Base-by-base conservation (phyloP, 2,888 invertebrate genomes). In the Caenorhabditis becei region DNA sequence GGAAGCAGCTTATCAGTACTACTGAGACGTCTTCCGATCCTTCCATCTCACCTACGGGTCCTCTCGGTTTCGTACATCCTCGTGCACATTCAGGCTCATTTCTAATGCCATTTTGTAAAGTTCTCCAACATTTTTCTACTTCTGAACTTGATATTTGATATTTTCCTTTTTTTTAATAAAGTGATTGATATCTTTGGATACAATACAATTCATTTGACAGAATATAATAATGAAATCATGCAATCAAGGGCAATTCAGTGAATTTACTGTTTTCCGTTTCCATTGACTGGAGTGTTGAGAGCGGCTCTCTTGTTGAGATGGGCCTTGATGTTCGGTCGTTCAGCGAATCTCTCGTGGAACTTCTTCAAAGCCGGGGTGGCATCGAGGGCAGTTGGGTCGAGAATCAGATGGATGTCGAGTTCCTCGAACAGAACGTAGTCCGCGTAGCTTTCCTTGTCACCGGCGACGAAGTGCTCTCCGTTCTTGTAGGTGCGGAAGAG, bases 361-460 rank as follows among this genome's bases (percentile, higher is more conserved):
- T 84, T 87, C 72, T 86, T 88, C 47, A 89, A 78, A 20, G 65
- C 65, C 24, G 87, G 86, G 72, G 79, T 86, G 5, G 65, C 77
- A 24, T 88, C 86, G n/a, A 89, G 81, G 59, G 80, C 66, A 20
- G 69, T 65, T 23, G 83, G 75, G 4, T 75, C 74, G 51, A 89
- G 83, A 28, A 85, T 72, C 41, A 85, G 79, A 51, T 82, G 79
- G 32, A 86, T 83, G 83, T 89, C 88, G 53, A 88, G 83, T 65
- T 86, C 85, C 65, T 89, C 89, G 83, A 85, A 89, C 23, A 88
- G 70, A 14, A 80, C 75, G 74, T 89, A 89, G 77, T 89, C 89
- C 3, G 87, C 88, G 75, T 78, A 89, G 54, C 82, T 80, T 65
- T 86, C 79, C 84, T 87, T 83, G 54, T 84, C 83, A 10, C 87